Conservation (phyloP, 2,888 invertebrate species). For the Cheilosia vulpina region DNA sequence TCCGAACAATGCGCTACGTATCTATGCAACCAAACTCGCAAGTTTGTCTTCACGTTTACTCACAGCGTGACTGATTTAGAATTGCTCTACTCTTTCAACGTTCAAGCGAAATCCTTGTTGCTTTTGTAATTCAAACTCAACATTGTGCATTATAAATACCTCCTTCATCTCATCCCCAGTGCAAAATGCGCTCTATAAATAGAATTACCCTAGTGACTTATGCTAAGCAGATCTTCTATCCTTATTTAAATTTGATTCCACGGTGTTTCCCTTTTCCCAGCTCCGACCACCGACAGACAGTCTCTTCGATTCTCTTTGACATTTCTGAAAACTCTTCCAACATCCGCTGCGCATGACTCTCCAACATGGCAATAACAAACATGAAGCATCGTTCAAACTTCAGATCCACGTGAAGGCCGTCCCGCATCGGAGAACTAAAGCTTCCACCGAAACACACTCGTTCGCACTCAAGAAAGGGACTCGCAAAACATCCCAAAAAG, state of each 20-base stretch:
- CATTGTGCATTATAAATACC: not conserved
- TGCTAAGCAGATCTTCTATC: conserved; percentile 29
- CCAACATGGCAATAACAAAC: conserved; percentile 37
- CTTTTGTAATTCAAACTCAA: conserved; percentile 1
- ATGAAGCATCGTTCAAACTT: conserved; percentile 18
- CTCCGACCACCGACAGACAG: not conserved
- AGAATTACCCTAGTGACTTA: conserved; percentile 27
- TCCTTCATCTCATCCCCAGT: not conserved
- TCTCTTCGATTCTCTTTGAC: conserved; percentile 23
- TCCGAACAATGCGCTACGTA: not conserved
- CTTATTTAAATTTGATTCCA: conserved; percentile 13
- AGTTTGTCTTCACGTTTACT: not conserved
- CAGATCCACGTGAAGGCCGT: conserved; percentile 66
- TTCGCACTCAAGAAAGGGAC: conserved; percentile 15
- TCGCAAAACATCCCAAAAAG: conserved; percentile 67
- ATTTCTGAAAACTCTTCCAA: not conserved
- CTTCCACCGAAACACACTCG: conserved; percentile 27
- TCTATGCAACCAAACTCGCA: not conserved
- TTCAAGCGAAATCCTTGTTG: not conserved
- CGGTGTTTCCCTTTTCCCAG: not conserved
- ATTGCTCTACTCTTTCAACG: not conserved
- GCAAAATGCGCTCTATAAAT: conserved; percentile 9
- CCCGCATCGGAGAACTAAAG: conserved; percentile 54
- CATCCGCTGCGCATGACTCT: conserved; percentile 61
- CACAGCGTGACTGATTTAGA: not conserved